Base-by-base conservation (phyloP, 2,797 vertebrate genomes). In the Sebastes glaucus region DNA sequence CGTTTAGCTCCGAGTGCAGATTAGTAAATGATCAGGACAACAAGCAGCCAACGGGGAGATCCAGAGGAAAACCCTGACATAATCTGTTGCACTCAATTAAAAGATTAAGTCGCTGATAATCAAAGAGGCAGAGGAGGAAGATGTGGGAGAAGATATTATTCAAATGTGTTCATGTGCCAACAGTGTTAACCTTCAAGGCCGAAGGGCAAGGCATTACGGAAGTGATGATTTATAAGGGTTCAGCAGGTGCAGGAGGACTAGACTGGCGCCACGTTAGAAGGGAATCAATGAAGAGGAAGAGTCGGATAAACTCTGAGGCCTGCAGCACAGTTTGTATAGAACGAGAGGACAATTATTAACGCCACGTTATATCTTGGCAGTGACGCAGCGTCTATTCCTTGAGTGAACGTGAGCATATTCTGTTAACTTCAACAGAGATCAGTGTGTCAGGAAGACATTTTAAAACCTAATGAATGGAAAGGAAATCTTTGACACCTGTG, bases 151-250 rank as follows among this genome's bases (percentile, higher is more conserved):
- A 49, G 46, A 49, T 7, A 8, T 49, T 8, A 49, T 49, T 18
- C 16, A 18, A 49, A 49, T 49, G 18, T 49, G 46, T 9, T 52
- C 18, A 52, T 35, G 33, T 35, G 46, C 7, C 46, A 52, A 49
- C 46, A 18, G 46, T 49, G 46, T 20, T 20, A 52, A 52, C 18
- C 7, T 9, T 2, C 4, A n/a, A 52, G 46, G 46, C 18, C 16
- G 4, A 79, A 87, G 66, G 49, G n/a, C 56, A 32, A 20, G 3
- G 11, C 7, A 13, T 57, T 59, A 59, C 63, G 83, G 80, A 71
- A 77, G 74, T 1, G 8, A 23, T 57, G n/a, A 3, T 13, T 33
- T 11, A 60, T 49, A 5, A 10, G 25, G 4, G 25, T 59, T 28
- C 1, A 6, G 33, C 42, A 32, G 32, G 18, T 64, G 22, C 27